These are phyloP conservation scores for Acridotheres tristis DNA, from an alignment of 2,797 vertebrate genomes.

Conservation along the genomic window DNA sequence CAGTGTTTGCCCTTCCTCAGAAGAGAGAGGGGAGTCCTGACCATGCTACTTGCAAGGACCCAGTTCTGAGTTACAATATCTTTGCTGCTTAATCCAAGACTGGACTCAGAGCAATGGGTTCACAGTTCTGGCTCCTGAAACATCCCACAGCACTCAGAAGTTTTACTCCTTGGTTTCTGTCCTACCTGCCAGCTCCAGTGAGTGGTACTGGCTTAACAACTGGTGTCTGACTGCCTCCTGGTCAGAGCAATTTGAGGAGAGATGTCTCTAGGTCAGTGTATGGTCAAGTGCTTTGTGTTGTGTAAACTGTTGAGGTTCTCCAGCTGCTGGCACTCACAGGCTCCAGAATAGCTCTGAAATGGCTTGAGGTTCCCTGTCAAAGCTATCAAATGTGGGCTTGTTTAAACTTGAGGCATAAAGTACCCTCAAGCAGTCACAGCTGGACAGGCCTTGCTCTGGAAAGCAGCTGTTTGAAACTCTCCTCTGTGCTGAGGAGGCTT, in stretches of 20 bases:
- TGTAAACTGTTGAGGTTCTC: not conserved
- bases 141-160: not conserved
- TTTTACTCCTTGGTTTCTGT: not conserved
- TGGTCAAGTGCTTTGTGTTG: not conserved
- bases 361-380: not conserved
- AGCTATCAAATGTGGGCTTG: not conserved
- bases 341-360: not conserved
- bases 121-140: not conserved
- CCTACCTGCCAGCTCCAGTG: not conserved
- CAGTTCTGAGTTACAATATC: not conserved
- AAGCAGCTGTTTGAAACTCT: not conserved
- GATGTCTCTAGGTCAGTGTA: not conserved
- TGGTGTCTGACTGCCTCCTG: not conserved
- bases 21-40: not conserved
- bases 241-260: not conserved
- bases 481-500: not conserved
- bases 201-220: rapidly evolving
- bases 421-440: not conserved
- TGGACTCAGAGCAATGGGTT: not conserved
- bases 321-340: not conserved
- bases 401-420: not conserved
- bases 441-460: not conserved
- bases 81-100: not conserved
- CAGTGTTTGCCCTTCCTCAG: not conserved
- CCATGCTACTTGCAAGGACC: not conserved